Percentiles rank a stretch among this genome's conserved stretches.
These are phyloP conservation scores for Pelochelys cantorii DNA, from an alignment of 2,797 vertebrate species.

Conservation along the genomic window DNA sequence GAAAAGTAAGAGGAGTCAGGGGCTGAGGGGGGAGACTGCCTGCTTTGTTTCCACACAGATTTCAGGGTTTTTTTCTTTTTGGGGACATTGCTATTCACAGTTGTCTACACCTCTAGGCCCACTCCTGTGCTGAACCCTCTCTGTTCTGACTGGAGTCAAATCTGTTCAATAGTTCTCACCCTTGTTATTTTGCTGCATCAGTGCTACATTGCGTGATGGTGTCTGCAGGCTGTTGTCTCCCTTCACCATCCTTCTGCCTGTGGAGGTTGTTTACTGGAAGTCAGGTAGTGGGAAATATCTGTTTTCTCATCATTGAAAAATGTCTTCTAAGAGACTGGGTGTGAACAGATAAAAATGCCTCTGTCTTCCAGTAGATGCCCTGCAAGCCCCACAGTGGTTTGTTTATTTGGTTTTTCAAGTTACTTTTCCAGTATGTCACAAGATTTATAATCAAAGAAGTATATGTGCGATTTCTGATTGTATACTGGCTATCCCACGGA, in stretches of 20 bases:
- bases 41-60: not conserved
- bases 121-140: not conserved
- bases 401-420: not conserved
- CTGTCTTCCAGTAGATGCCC: not conserved
- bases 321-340: not conserved
- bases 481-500: not conserved
- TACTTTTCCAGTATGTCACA: not conserved
- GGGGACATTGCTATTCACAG: not conserved
- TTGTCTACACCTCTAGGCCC: not conserved
- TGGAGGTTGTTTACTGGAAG: not conserved
- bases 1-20: not conserved
- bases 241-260: not conserved
- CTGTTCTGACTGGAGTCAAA: not conserved
- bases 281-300: not conserved
- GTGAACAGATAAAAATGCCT: not conserved
- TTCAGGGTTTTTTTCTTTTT: not conserved
- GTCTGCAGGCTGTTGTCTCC: not conserved
- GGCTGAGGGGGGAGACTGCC: not conserved
- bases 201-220: fast-evolving
- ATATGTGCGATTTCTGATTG: not conserved
- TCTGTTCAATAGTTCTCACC: not conserved
- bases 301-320: not conserved
- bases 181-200: not conserved
- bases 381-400: not conserved
- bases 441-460: not conserved